Conservation (phyloP, 1,140 invertebrate species). For the Hyles vespertilio region DNA sequence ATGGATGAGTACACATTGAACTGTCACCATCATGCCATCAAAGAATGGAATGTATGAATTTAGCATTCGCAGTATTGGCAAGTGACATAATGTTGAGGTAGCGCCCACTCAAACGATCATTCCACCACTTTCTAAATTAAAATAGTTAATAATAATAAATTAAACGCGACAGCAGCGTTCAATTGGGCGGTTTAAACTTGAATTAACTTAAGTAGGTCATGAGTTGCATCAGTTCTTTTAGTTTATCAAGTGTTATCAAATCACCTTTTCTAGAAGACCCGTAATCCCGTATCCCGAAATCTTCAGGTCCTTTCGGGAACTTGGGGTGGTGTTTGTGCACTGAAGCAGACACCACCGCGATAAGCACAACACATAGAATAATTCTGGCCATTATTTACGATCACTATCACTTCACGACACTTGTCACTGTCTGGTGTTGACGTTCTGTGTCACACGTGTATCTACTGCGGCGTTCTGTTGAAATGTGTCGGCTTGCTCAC, state of each 20-base stretch:
- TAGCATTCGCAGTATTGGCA: too few relatives aligned
- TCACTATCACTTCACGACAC: conserved; percentile 18
- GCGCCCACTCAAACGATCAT: too few relatives aligned
- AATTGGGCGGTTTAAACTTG: background rate
- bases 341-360: conserved; percentile 34
- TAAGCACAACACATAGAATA: conserved; percentile 41
- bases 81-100: too few relatives aligned
- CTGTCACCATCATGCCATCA: too few relatives aligned
- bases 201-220: too few relatives aligned
- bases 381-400: conserved; percentile 40
- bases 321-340: conserved; percentile 43
- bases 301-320: conserved; percentile 45
- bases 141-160: too few relatives aligned
- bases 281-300: conserved; percentile 17
- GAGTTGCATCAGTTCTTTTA: too few relatives aligned
- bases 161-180: too few relatives aligned
- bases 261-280: conserved; percentile 43
- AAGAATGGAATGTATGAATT: too few relatives aligned
- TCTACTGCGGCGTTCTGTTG: conserved; percentile 41
- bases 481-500: conserved; percentile 39
- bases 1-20: too few relatives aligned
- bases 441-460: conserved; percentile 42
- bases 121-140: too few relatives aligned
- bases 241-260: conserved; percentile 6
- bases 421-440: conserved; percentile 12